These are phyloP conservation scores for Actinernus sp. DNA, from an alignment of 92 coral and sea anemone genomes.

Conservation along the genomic window DNA sequence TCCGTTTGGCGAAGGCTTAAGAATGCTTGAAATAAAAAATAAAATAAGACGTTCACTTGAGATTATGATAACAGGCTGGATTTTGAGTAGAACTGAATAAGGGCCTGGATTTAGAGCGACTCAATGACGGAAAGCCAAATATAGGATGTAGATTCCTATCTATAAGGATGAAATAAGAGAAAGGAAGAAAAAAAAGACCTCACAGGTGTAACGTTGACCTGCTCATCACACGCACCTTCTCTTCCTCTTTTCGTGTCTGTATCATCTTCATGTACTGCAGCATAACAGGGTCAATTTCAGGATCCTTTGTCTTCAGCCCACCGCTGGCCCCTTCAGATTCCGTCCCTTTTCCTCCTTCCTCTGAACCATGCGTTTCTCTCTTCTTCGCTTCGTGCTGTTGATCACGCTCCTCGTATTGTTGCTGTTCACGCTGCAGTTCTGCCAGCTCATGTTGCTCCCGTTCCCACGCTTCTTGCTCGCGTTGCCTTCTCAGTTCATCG, in stretches of 20 bases:
- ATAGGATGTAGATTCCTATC: too few species aligned
- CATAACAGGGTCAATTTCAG: slow-evolving; percentile 71
- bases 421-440: slow-evolving; percentile 55
- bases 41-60: too few species aligned
- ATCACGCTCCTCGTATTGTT: slow-evolving; percentile 12
- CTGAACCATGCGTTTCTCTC: slow-evolving; percentile 19
- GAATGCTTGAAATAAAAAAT: too few species aligned
- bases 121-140: too few species aligned
- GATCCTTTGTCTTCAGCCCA: slow-evolving; percentile 30
- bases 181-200: too few species aligned
- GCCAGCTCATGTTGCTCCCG: slow-evolving; percentile 63
- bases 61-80: too few species aligned
- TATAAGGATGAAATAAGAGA: too few species aligned
- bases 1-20: too few species aligned
- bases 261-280: slow-evolving; percentile 76
- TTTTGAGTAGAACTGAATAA: too few species aligned
- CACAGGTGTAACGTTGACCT: too few species aligned
- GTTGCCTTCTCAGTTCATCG: slow-evolving; percentile 44
- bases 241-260: slow-evolving; percentile 54
- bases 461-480: slow-evolving; percentile 72
- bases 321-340: not conserved
- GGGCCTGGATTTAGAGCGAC: too few species aligned
- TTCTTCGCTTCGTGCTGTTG: not conserved
- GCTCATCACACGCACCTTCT: slow-evolving; percentile 27
- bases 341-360: slow-evolving; percentile 7